A percentile compares a stretch with the other conserved stretches of the same genome.
Evolutionary conservation across 2,888 invertebrate species (phyloP).

Genomic region (Clostera curtula): DNA sequence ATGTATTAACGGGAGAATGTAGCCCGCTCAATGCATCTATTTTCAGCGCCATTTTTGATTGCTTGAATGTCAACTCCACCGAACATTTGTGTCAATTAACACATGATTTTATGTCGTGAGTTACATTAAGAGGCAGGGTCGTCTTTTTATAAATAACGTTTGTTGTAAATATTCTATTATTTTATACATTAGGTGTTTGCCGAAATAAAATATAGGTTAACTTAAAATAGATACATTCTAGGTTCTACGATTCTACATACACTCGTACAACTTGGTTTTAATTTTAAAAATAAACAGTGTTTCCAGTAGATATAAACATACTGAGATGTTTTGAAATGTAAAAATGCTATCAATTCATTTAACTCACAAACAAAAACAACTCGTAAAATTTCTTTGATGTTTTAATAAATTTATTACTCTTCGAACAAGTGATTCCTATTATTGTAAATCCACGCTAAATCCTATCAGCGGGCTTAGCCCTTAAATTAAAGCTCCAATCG

Average conservation of each 20-base stretch:
- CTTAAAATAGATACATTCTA: too few species aligned
- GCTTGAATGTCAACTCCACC: conserved; percentile 13
- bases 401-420: conserved; percentile 13
- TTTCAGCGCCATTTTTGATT: conserved; percentile 12
- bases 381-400: conserved; percentile 20
- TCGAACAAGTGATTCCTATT: conserved; percentile 10
- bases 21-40: conserved; percentile 16
- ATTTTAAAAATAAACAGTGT: too few species aligned
- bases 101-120: conserved; percentile 23
- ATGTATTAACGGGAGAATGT: conserved; percentile 9
- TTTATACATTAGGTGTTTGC: too few species aligned
- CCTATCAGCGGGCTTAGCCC: conserved; percentile 36
- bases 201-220: too few species aligned
- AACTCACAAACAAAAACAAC: conserved; percentile 3
- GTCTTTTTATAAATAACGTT: neutral
- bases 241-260: too few species aligned
- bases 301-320: too few species aligned
- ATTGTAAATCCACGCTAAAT: conserved; percentile 29
- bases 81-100: conserved; percentile 28
- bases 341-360: conserved; percentile 5
- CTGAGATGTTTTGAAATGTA: too few species aligned
- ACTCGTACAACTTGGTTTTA: too few species aligned
- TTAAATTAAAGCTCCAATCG: conserved; percentile 62
- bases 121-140: conserved; percentile 14
- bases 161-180: neutral